Evolutionary conservation across 2,113 vertebrate genomes (phyloP).

Genomic region (Pachypanchax playfairii): DNA sequence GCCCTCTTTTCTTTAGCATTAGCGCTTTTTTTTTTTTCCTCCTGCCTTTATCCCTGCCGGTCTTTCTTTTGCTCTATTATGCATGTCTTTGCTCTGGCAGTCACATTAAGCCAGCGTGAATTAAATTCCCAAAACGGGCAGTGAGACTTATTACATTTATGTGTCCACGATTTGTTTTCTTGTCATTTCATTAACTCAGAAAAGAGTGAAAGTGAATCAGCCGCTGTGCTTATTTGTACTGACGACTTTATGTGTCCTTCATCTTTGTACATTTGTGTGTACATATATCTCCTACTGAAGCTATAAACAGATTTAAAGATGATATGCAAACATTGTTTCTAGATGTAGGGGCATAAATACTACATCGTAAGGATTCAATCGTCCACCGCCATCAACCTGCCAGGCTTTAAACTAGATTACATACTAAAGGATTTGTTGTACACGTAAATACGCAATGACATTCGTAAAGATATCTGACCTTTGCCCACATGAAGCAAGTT

Average conservation of each 20-base stretch:
- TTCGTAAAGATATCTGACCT: constrained; percentile 30
- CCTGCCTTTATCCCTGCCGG: constrained; percentile 43
- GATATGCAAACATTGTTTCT: constrained; percentile 36
- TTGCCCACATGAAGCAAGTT: constrained; percentile 11
- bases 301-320: constrained; percentile 32
- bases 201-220: constrained; percentile 28
- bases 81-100: constrained; percentile 52
- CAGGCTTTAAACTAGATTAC: constrained; percentile 20
- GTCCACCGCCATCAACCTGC: constrained; percentile 35
- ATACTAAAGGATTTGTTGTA: neutral
- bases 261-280: neutral
- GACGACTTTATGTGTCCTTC: constrained; percentile 25
- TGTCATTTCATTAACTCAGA: constrained; percentile 45
- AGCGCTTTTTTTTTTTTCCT: neutral
- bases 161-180: constrained; percentile 37
- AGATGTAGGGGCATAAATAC: neutral
- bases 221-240: constrained; percentile 27
- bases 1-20: constrained; percentile 47
- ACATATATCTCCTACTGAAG: neutral
- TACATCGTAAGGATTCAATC: neutral
- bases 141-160: constrained; percentile 36
- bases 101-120: constrained; percentile 39
- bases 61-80: constrained; percentile 63
- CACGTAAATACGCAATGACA: neutral
- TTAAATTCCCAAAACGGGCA: constrained; percentile 39